Conservation (phyloP, 2,113 vertebrate species). For the western clawed frog (Xenopus tropicalis) region DNA sequence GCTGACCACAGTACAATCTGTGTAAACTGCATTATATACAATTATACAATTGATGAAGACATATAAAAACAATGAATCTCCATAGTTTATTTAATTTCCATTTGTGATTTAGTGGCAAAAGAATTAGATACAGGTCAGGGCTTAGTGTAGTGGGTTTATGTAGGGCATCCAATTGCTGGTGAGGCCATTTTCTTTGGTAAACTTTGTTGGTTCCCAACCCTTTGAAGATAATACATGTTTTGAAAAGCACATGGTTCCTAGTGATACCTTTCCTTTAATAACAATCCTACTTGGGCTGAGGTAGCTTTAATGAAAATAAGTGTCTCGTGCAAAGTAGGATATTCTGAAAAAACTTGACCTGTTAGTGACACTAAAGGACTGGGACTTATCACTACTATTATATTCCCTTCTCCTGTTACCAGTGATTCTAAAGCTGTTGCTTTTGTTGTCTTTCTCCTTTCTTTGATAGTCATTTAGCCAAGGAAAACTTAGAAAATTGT, state of each 20-base stretch:
- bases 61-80: too few relatives aligned
- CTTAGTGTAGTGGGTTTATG: too few relatives aligned
- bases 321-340: background rate
- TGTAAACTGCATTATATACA: too few relatives aligned
- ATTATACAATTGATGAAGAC: too few relatives aligned
- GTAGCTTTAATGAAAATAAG: background rate
- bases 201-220: background rate
- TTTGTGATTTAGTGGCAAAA: too few relatives aligned
- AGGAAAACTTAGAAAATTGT: constrained; percentile 17
- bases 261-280: background rate
- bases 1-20: too few relatives aligned
- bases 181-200: too few relatives aligned
- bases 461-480: constrained; percentile 30
- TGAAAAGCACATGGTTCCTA: background rate
- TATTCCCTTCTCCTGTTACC: background rate
- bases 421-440: constrained; percentile 16
- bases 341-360: background rate
- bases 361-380: background rate
- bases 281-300: background rate
- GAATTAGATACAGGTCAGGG: too few relatives aligned
- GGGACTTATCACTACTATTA: background rate
- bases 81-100: too few relatives aligned
- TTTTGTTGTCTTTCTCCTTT: background rate
- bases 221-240: background rate
- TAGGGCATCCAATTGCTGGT: too few relatives aligned